Evolutionary conservation across 2,797 vertebrate species (phyloP).

Genomic region (Australoheros facetus): DNA sequence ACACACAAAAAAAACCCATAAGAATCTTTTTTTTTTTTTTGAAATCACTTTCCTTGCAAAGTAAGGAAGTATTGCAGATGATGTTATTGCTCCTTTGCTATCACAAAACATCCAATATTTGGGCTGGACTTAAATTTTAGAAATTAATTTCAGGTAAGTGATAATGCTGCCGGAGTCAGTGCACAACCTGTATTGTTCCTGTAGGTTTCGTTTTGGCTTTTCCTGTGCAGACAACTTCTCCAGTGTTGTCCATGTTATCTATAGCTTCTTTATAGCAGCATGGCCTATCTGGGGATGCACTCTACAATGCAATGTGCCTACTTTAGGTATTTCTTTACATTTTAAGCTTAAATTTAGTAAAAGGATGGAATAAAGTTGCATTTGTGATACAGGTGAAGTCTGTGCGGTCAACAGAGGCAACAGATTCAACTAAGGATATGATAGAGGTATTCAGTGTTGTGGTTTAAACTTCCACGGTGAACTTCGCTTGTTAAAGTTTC

Average conservation of each 20-base stretch:
- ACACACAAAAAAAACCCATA: neutral
- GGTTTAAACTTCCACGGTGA: neutral
- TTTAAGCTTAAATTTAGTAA: neutral
- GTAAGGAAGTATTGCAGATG: neutral
- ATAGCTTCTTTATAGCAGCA: neutral
- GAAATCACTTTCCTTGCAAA: neutral
- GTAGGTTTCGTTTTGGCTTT: neutral
- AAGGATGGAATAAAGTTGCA: neutral
- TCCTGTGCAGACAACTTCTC: neutral
- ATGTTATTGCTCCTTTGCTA: too few species aligned
- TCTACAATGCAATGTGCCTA: neutral
- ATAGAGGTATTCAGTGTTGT: neutral
- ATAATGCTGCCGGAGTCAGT: neutral
- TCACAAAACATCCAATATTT: neutral
- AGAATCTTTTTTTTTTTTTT: neutral
- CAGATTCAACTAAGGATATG: neutral
- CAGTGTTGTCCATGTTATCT: too few species aligned
- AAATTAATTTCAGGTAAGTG: neutral
- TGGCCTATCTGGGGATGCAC: neutral
- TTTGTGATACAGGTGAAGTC: neutral
- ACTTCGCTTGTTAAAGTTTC: neutral
- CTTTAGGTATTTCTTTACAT: neutral
- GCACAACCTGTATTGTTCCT: neutral
- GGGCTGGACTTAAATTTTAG: neutral
- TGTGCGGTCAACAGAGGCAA: neutral